These are phyloP conservation scores for Acleris emargana DNA, from an alignment of 2,888 invertebrate species.

Conservation along the genomic window DNA sequence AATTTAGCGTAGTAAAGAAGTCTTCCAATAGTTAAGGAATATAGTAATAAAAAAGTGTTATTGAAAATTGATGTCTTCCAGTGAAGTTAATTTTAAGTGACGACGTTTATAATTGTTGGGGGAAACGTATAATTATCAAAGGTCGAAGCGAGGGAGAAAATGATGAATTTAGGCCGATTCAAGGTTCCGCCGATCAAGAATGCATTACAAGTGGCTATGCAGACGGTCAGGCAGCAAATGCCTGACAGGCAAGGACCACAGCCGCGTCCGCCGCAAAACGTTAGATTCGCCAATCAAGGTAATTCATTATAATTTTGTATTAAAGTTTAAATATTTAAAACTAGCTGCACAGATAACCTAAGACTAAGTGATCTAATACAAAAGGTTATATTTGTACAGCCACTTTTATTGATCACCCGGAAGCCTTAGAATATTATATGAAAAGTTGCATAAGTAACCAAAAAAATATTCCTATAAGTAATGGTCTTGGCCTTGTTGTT, in stretches of 20 bases:
- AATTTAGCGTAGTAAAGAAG: constrained; percentile 68
- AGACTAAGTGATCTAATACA: neutral
- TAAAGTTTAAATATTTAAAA: too few relatives aligned
- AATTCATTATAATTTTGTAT: constrained; percentile 35
- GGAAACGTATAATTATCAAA: constrained; percentile 21
- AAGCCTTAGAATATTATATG: neutral
- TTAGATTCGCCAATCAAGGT: constrained; percentile 81
- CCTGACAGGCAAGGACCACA: constrained; percentile 86
- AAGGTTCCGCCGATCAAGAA: constrained; percentile 89
- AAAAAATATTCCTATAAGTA: neutral
- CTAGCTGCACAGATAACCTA: neutral
- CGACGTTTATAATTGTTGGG: constrained; percentile 37
- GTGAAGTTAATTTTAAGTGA: constrained; percentile 48
- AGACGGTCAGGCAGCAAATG: constrained; percentile 90
- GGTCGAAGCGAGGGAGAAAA: constrained; percentile 45
- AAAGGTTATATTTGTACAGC: neutral
- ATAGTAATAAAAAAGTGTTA: constrained; percentile 38
- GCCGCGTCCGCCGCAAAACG: constrained; percentile 78
- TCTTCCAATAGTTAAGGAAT: constrained; percentile 49
- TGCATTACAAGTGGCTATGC: constrained; percentile 92
- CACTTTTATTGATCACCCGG: neutral
- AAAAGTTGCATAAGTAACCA: constrained; percentile 6
- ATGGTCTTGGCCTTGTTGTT: too few relatives aligned
- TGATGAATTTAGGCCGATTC: constrained; percentile 81
- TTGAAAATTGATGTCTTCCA: constrained; percentile 50